phyloP scores from a whole-genome alignment of 2,113 vertebrate species.

The Nyctereutes procyonoides region DNA sequence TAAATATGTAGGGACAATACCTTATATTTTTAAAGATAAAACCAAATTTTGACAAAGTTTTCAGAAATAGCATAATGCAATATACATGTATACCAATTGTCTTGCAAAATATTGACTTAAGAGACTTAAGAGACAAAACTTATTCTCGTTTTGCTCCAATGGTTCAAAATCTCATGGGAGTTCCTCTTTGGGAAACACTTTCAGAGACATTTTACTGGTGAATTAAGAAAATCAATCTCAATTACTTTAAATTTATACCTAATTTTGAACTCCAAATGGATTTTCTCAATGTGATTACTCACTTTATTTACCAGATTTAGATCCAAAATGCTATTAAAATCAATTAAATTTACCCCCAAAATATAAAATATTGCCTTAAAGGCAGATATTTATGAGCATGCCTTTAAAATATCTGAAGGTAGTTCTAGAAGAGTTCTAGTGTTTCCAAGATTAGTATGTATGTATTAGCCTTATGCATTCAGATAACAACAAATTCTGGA shows the following conservation, averaged over 20 bases:
- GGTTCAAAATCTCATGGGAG: neutral
- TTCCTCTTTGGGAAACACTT: conserved; percentile 21
- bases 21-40: neutral
- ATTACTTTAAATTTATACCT: conserved; percentile 72
- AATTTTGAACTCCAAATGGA: conserved; percentile 63
- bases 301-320: conserved; percentile 51
- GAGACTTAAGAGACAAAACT: neutral
- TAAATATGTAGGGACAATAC: neutral
- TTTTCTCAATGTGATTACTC: conserved; percentile 44
- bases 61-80: neutral
- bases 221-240: conserved; percentile 71
- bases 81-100: neutral
- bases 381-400: neutral
- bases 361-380: neutral
- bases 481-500: neutral
- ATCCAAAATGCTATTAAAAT: neutral
- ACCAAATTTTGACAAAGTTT: neutral
- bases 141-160: conserved; percentile 7
- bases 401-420: neutral
- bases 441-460: neutral
- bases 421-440: too few relatives aligned
- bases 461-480: neutral
- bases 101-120: neutral
- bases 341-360: neutral
- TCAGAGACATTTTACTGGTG: conserved; percentile 47